phyloP scores from a whole-genome alignment of 2,797 vertebrate genomes.

The Propithecus deckenii region DNA sequence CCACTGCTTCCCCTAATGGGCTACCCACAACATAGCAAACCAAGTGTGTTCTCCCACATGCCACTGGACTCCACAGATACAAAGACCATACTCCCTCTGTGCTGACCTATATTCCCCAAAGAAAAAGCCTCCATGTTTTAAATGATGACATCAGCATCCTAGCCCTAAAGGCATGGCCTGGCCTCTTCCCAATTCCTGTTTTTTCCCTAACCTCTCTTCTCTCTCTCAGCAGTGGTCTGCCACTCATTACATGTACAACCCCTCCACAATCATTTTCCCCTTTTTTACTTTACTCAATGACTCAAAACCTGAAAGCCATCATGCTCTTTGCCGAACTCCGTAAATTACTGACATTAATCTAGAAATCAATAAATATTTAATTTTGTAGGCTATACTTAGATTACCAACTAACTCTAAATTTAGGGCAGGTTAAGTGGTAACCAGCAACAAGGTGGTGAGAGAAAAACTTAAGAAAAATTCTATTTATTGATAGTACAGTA shows the following conservation, averaged over 20 bases:
- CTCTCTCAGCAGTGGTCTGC: not conserved
- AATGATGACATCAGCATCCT: not conserved
- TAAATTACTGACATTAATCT: not conserved
- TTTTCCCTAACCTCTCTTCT: not conserved
- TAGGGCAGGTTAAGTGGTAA: not conserved
- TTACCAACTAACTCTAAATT: conserved; percentile 6
- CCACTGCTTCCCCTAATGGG: not conserved
- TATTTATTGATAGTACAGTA: not conserved
- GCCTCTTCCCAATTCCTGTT: not conserved
- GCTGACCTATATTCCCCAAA: not conserved
- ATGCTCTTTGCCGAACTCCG: not conserved
- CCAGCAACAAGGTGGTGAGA: not conserved
- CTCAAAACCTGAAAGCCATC: not conserved
- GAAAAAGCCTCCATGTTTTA: not conserved
- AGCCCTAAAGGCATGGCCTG: not conserved
- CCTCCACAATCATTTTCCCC: not conserved
- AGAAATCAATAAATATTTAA: conserved; percentile 41
- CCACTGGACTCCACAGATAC: not conserved
- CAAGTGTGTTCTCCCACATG: not conserved
- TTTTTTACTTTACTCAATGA: not conserved
- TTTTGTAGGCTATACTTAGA: not conserved
- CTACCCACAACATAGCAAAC: not conserved
- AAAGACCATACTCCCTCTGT: not conserved
- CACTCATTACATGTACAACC: not conserved
- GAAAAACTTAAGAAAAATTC: not conserved